A percentile compares a stretch with the other conserved stretches of the same genome.
Conservation (phyloP, 2,113 vertebrate species). For the Ceyx melanurus region DNA sequence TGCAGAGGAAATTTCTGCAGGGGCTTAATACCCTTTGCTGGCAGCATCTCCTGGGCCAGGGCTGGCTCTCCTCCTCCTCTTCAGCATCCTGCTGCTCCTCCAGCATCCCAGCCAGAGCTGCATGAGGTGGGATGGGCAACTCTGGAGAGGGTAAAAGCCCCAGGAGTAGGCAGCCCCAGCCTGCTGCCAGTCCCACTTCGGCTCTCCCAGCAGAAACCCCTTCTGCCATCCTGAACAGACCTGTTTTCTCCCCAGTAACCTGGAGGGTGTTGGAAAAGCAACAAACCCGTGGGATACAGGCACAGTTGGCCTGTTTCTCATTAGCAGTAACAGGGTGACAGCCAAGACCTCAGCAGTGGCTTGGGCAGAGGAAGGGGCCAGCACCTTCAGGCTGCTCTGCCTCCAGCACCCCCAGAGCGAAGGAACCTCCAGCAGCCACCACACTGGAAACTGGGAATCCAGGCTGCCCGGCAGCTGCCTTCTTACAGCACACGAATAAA, state of each 20-base stretch:
- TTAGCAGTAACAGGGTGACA: not conserved
- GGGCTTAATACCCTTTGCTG: not conserved
- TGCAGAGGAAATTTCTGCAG: conserved; percentile 2
- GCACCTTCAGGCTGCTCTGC: not conserved
- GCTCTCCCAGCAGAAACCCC: not conserved
- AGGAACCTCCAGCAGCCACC: not conserved
- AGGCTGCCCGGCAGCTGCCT: conserved; percentile 15
- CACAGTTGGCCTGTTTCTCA: rapidly evolving
- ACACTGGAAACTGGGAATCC: not conserved
- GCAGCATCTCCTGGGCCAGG: not conserved
- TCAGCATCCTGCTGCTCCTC: not conserved
- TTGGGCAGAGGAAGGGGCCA: not conserved
- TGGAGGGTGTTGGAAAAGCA: not conserved
- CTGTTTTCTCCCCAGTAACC: not conserved
- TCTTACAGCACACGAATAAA: not conserved
- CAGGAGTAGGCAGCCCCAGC: not conserved
- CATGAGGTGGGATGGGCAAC: not conserved
- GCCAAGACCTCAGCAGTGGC: rapidly evolving
- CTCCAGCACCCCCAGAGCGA: too few species aligned
- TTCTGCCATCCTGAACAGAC: too few species aligned
- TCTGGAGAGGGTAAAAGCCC: not conserved
- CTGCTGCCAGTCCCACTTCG: not conserved
- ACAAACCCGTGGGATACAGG: rapidly evolving
- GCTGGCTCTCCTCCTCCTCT: not conserved
- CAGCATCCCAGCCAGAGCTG: not conserved